Base-by-base conservation (phyloP, 2,888 invertebrate species). In the Octonoba sinensis region DNA sequence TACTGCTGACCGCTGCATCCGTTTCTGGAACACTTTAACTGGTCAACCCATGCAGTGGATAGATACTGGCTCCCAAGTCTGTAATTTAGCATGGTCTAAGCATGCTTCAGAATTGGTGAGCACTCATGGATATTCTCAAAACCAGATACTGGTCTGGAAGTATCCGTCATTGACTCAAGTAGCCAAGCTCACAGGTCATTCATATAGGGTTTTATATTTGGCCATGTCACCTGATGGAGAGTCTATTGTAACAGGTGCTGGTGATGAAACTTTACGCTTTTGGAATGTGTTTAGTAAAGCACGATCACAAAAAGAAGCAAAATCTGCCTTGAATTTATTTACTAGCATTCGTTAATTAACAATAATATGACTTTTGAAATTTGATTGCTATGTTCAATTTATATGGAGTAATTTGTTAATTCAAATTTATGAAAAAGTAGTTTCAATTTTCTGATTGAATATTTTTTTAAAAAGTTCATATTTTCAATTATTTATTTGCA, bases 231-330 rank as follows among this genome's bases (percentile, higher is more conserved):
- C 99, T 0, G 98, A 98, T 88, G 99, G 99, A 47, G 98, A 99
- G 88, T 96, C 98, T 2, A 99, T 99, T 85, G 99, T 99, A 0
- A 99, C 99, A 0, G 99, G 99, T 36, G 99, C 99, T 0, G 99
- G 99, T 0, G 99, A 99, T 89, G 99, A 99, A 88, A 99, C 99
- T 0, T 91, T 99, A 6, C 91, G 99, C 11, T 99, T 99, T 89
- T 99, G 98, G 99, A 98, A 98, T 90, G 97, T 99, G 0, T 99
- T 99, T 90, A 97, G 96, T 87, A 99, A 99, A 91, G 96, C 96
- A 18, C 92, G 96, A 51, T 96, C 96, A 78, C 96, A 96, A 88
- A 95, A 95, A 86, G 96, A 96, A 89, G 96, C 95, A 86, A 95
- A 96, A 89, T 96, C 96, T 84, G 96, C 96, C 71, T 91, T 97